Conservation (phyloP, 2,888 invertebrate species). For the Serripes groenlandicus region DNA sequence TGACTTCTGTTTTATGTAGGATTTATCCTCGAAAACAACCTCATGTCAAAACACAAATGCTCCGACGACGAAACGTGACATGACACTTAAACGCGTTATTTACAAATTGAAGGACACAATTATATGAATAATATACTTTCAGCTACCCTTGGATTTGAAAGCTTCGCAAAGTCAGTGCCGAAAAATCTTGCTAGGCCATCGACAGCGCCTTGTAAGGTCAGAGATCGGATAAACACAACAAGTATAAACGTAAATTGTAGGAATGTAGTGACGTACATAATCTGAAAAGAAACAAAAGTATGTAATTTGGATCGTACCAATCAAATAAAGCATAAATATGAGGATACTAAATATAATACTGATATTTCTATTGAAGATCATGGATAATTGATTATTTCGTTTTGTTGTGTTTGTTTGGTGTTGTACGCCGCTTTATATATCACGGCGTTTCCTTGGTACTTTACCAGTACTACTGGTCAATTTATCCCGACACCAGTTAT, state of each 20-base stretch:
- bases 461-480: too few relatives aligned
- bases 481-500: too few relatives aligned
- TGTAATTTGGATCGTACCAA: too few relatives aligned
- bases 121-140: background rate
- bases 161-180: constrained; percentile 52
- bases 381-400: too few relatives aligned
- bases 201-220: constrained; percentile 47
- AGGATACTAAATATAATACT: too few relatives aligned
- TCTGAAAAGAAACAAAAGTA: constrained; percentile 16
- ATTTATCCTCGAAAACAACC: too few relatives aligned
- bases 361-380: too few relatives aligned
- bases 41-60: background rate
- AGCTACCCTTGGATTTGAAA: constrained; percentile 45
- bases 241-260: constrained; percentile 45
- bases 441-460: too few relatives aligned
- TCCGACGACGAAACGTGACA: background rate
- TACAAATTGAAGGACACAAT: background rate
- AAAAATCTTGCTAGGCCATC: constrained; percentile 51
- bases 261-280: constrained; percentile 52
- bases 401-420: too few relatives aligned
- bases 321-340: too few relatives aligned
- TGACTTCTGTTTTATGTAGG: too few relatives aligned
- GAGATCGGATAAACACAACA: constrained; percentile 46
- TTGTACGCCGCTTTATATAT: too few relatives aligned
- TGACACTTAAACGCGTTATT: background rate